These are phyloP conservation scores for Darwinula stevensoni DNA, from an alignment of 2,888 invertebrate genomes.

Conservation along the genomic window DNA sequence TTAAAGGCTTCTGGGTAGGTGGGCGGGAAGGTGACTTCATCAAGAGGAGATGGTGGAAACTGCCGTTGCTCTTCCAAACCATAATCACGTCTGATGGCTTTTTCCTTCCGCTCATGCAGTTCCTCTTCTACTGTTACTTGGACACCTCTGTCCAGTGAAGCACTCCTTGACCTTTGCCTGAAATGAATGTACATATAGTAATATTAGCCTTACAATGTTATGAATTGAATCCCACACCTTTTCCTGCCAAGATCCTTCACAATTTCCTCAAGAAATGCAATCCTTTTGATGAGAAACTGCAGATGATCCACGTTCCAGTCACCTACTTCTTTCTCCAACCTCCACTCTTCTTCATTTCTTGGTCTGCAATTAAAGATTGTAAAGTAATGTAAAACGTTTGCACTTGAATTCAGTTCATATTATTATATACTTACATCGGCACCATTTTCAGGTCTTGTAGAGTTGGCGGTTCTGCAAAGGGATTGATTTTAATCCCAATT, in stretches of 20 bases:
- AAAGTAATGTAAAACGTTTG: constrained; percentile 2
- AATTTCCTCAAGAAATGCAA: constrained; percentile 2
- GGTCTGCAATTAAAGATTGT: constrained; percentile 2
- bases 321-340: constrained; percentile 2
- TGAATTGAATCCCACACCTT: constrained; percentile 2
- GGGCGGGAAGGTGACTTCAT: constrained; percentile 2
- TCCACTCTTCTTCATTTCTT: constrained; percentile 2
- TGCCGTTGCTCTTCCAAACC: constrained; percentile 2
- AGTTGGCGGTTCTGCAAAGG: constrained; percentile 2
- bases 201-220: constrained; percentile 2
- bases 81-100: constrained; percentile 2
- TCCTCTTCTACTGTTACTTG: constrained; percentile 2
- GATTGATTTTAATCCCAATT: constrained; percentile 2
- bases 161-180: constrained; percentile 2
- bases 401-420: constrained; percentile 2
- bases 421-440: constrained; percentile 2
- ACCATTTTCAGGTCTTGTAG: constrained; percentile 2
- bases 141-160: constrained; percentile 2
- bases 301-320: constrained; percentile 2
- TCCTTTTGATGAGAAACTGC: constrained; percentile 2
- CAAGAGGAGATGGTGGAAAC: constrained; percentile 2
- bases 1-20: constrained; percentile 2
- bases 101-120: constrained; percentile 2
- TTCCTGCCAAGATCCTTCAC: constrained; percentile 2
- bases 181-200: constrained; percentile 2